Conservation (phyloP, 2,888 invertebrate genomes). For the Hydropsyche betteni region DNA sequence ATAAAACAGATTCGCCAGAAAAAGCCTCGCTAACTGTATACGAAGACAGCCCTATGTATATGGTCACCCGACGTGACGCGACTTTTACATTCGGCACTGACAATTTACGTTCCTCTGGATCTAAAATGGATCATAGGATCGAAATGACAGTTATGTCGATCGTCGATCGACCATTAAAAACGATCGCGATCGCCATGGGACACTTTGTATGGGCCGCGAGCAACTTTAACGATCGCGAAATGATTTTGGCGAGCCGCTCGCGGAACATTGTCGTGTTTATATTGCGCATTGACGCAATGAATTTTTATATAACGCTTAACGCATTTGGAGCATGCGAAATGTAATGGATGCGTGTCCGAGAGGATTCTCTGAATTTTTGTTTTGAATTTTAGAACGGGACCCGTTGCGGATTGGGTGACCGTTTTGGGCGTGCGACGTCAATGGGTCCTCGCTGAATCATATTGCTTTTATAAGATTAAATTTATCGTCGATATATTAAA, state of each 20-base stretch:
- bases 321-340: slow-evolving; percentile 1
- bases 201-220: background rate
- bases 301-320: slow-evolving; percentile 5
- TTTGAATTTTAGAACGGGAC: too few species aligned
- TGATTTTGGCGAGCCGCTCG: slow-evolving; percentile 12
- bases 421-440: too few species aligned
- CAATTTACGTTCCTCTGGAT: background rate
- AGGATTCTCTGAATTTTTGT: too few species aligned
- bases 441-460: too few species aligned
- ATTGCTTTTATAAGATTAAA: too few species aligned
- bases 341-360: too few species aligned
- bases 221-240: background rate
- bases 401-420: too few species aligned
- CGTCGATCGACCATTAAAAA: background rate
- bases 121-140: slow-evolving; percentile 8
- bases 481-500: too few species aligned
- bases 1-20: too few species aligned
- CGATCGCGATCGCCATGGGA: background rate
- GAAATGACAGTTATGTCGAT: background rate
- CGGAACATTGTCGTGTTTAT: slow-evolving; percentile 5
- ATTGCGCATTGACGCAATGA: slow-evolving; percentile 24
- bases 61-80: slow-evolving; percentile 30
- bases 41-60: slow-evolving; percentile 11
- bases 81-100: background rate
- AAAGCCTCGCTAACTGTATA: background rate